Evolutionary conservation across 2,888 invertebrate species (phyloP).

Genomic region (Osmoderma eremita): DNA sequence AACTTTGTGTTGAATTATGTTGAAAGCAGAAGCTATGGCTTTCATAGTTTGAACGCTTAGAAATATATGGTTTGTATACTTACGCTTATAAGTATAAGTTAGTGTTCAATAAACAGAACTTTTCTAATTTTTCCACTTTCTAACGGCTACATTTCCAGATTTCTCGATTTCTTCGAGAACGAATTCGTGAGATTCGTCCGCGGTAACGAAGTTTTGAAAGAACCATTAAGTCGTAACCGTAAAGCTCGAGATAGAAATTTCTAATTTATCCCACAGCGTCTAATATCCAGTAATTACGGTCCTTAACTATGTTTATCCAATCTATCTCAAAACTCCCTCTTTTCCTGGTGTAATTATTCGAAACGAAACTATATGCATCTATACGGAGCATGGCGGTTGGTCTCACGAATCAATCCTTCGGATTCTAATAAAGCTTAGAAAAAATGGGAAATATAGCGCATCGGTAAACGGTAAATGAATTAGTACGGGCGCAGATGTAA

Average conservation of each 20-base stretch:
- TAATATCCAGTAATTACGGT: conserved; percentile 25
- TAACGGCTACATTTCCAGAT: no score
- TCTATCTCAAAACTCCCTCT: not conserved
- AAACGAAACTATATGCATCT: conserved; percentile 1
- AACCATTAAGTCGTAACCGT: conserved; percentile 1
- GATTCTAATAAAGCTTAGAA: conserved; percentile 12
- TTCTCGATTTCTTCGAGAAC: no score
- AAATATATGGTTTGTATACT: no score
- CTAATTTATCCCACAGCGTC: conserved; percentile 17
- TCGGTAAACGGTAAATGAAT: conserved; percentile 27
- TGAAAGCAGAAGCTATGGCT: no score
- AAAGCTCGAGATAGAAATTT: conserved; percentile 28
- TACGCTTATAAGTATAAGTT: no score
- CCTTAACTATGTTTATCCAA: conserved; percentile 12
- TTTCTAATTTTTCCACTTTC: no score
- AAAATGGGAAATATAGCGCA: conserved; percentile 24
- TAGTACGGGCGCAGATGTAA: conserved; percentile 7
- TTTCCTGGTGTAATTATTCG: conserved; percentile 10
- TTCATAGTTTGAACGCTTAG: no score
- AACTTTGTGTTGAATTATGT: no score
- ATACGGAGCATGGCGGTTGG: conserved; percentile 5
- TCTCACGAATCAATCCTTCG: conserved; percentile 18
- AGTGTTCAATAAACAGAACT: no score
- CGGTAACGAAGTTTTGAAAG: not conserved
- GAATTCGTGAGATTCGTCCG: no score